phyloP scores from a whole-genome alignment of 2,113 vertebrate species.

The Semicossyphus pulcher region DNA sequence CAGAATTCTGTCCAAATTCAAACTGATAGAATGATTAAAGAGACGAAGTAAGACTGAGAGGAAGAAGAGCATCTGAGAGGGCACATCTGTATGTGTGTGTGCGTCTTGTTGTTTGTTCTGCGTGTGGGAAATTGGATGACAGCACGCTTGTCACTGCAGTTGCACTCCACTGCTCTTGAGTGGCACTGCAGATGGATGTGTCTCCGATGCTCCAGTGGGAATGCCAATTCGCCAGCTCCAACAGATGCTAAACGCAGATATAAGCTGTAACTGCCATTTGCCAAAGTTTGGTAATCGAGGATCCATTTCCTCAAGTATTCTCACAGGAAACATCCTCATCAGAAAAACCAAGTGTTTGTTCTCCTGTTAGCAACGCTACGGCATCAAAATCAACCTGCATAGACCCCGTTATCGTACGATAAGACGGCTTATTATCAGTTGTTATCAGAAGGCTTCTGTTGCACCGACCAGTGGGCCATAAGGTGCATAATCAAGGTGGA shows the following conservation, averaged over 20 bases:
- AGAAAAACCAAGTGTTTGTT: not conserved
- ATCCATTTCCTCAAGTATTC: slow-evolving; percentile 2
- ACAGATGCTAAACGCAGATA: slow-evolving; percentile 76
- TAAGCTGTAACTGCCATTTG: slow-evolving; percentile 54
- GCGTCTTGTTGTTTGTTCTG: slow-evolving; percentile 20
- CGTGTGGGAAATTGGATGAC: slow-evolving; percentile 62
- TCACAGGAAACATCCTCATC: not conserved
- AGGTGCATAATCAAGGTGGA: no score
- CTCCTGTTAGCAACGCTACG: not conserved
- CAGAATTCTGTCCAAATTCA: slow-evolving; percentile 38
- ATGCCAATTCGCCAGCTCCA: slow-evolving; percentile 64
- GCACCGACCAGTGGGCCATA: no score
- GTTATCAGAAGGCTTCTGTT: no score
- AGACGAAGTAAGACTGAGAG: slow-evolving; percentile 16
- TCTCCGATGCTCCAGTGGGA: slow-evolving; percentile 63
- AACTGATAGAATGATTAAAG: slow-evolving; percentile 26
- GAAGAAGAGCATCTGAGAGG: slow-evolving; percentile 9
- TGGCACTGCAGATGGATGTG: slow-evolving; percentile 75
- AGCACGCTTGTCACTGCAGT: slow-evolving; percentile 70
- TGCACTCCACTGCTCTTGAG: slow-evolving; percentile 67
- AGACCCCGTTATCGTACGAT: no score
- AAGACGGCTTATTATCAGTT: no score
- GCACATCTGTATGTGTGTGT: slow-evolving; percentile 55
- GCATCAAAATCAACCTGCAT: no score
- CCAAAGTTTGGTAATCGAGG: slow-evolving; percentile 37